phyloP scores from a whole-genome alignment of 53 echinoderm and acorn worm genomes.

The Henricia sp. region DNA sequence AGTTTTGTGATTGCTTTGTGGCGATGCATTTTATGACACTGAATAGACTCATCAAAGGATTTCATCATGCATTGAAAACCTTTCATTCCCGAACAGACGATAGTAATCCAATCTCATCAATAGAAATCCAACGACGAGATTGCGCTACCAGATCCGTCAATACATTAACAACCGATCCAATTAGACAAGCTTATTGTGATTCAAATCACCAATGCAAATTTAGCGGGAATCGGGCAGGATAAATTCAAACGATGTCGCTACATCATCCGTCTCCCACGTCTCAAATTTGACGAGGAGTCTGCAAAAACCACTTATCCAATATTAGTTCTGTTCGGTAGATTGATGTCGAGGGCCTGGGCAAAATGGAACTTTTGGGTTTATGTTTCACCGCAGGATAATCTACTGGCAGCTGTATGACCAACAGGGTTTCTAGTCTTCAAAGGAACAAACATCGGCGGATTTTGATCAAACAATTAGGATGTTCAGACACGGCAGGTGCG shows the following conservation, averaged over 20 bases:
- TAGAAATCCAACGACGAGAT: background rate
- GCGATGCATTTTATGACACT: too few relatives aligned
- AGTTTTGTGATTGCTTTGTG: too few relatives aligned
- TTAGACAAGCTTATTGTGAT: background rate
- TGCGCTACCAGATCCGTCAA: background rate
- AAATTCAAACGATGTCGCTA: background rate
- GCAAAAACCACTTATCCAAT: slow-evolving; percentile 11
- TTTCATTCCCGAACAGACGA: too few relatives aligned
- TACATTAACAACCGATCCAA: slow-evolving; percentile 15
- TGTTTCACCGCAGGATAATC: background rate
- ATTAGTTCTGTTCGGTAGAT: background rate
- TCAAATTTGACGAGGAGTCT: slow-evolving; percentile 1
- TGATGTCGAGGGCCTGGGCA: background rate
- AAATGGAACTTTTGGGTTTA: background rate
- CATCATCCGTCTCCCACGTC: background rate
- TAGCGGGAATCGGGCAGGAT: background rate
- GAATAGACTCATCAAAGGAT: too few relatives aligned
- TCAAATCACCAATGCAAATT: slow-evolving; percentile 43
- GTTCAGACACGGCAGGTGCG: slow-evolving; percentile 17
- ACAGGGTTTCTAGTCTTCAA: background rate
- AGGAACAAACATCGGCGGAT: background rate
- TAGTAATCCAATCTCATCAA: background rate
- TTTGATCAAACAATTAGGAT: background rate
- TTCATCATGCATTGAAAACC: too few relatives aligned
- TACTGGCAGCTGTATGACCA: background rate